These are phyloP conservation scores for Campodea augens DNA, from an alignment of 1,140 invertebrate genomes.

Conservation along the genomic window DNA sequence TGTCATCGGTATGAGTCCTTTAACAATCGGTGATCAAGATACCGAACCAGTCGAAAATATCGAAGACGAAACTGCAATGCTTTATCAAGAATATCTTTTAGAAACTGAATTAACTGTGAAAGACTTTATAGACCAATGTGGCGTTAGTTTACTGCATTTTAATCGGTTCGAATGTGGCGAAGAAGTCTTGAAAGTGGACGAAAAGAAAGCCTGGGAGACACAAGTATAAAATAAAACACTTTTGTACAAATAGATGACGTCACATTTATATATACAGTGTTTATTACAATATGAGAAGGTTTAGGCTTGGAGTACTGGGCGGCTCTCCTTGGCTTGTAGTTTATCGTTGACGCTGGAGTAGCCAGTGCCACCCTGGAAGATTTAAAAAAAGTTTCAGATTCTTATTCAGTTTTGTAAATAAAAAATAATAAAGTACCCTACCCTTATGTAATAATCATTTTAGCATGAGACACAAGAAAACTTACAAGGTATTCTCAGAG, in stretches of 20 bases:
- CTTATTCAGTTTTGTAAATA: neutral
- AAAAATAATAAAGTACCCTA: neutral
- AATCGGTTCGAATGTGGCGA: too few relatives aligned
- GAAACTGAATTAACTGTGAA: too few relatives aligned
- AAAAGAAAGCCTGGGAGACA: too few relatives aligned
- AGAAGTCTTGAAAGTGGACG: too few relatives aligned
- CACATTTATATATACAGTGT: too few relatives aligned
- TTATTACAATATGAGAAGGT: too few relatives aligned
- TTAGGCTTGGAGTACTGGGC: constrained; percentile 71
- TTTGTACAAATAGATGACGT: too few relatives aligned
- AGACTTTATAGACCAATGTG: too few relatives aligned
- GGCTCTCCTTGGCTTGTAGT: constrained; percentile 60
- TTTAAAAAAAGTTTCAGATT: constrained; percentile 14
- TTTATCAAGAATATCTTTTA: constrained; percentile 73
- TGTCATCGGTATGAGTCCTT: constrained; percentile 72
- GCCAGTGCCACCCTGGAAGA: constrained; percentile 73
- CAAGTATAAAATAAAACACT: too few relatives aligned
- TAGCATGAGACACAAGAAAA: constrained; percentile 10
- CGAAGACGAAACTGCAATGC: constrained; percentile 50
- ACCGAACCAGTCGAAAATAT: constrained; percentile 33
- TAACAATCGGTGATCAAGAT: constrained; percentile 45
- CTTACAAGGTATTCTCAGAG: too few relatives aligned
- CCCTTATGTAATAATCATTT: constrained; percentile 6
- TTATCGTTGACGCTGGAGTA: constrained; percentile 71
- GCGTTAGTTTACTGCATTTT: too few relatives aligned